These are phyloP conservation scores for Melanotaenia pygmaea DNA, from an alignment of 2,797 vertebrate genomes.

Conservation along the genomic window DNA sequence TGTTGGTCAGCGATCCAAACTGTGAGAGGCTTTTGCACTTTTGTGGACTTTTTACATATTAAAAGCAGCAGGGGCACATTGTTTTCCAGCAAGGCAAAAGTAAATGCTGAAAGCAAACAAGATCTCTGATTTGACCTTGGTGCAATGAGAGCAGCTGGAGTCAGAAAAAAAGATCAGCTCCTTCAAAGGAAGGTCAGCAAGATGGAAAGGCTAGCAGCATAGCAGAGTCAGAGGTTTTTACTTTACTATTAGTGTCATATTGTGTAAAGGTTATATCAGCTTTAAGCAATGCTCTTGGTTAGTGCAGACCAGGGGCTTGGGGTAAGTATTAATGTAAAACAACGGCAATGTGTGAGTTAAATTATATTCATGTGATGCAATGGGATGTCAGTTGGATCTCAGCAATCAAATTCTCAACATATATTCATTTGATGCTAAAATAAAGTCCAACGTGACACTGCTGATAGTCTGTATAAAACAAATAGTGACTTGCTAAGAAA, in stretches of 20 bases:
- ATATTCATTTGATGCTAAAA: conserved; percentile 28
- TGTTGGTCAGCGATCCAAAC: conserved; percentile 26
- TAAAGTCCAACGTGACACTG: conserved; percentile 14
- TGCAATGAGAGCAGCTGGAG: conserved; percentile 30
- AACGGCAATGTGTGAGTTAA: conserved; percentile 23
- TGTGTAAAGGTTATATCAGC: conserved; percentile 30
- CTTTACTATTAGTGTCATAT: conserved; percentile 40
- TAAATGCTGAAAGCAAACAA: conserved; percentile 46
- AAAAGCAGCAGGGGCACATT: conserved; percentile 39
- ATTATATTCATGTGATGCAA: conserved; percentile 37
- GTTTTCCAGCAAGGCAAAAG: conserved; percentile 31
- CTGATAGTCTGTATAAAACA: conserved; percentile 21
- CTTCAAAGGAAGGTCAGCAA: conserved; percentile 54
- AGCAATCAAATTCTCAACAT: conserved; percentile 44
- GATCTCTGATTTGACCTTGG: conserved; percentile 47
- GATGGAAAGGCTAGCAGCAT: conserved; percentile 59
- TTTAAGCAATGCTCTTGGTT: conserved; percentile 30
- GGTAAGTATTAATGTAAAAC: conserved; percentile 30
- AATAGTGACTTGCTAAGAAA: conserved; percentile 7
- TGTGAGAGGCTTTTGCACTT: conserved; percentile 24
- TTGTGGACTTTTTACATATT: conserved; percentile 39
- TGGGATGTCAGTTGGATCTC: conserved; percentile 19
- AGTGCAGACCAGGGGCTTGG: conserved; percentile 31
- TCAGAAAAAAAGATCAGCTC: conserved; percentile 40
- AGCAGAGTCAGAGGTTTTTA: conserved; percentile 48